These are phyloP conservation scores for Listronotus bonariensis DNA, from an alignment of 1,140 invertebrate genomes.

Conservation along the genomic window DNA sequence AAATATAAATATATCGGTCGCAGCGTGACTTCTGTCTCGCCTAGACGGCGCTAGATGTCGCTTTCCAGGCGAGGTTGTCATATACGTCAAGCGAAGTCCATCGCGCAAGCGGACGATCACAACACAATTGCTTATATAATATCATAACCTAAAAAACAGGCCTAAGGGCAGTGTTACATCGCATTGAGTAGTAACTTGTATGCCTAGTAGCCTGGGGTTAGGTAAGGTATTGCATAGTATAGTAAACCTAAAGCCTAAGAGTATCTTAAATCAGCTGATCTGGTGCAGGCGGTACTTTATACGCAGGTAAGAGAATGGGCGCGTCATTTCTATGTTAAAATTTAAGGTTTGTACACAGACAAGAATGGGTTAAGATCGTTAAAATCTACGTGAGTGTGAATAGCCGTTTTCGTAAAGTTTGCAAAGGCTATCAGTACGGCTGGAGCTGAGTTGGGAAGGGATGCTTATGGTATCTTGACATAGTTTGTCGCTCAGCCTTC, in stretches of 20 bases:
- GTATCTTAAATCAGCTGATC: conserved; percentile 14
- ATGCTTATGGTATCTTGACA: conserved; percentile 60
- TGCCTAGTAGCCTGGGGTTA: background rate
- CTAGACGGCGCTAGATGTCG: conserved; percentile 1
- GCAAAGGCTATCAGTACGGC: conserved; percentile 76
- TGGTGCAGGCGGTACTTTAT: conserved; percentile 7
- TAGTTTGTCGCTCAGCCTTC: conserved; percentile 64
- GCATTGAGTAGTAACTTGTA: background rate
- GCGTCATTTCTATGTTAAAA: conserved; percentile 29
- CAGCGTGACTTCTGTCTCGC: conserved; percentile 34
- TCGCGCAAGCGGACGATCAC: conserved; percentile 35
- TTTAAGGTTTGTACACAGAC: conserved; percentile 21
- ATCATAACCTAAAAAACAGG: background rate
- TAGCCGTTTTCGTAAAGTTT: conserved; percentile 83
- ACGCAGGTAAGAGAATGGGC: conserved; percentile 33
- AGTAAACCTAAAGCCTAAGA: conserved; percentile 8
- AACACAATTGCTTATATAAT: conserved; percentile 13
- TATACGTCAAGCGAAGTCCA: conserved; percentile 17
- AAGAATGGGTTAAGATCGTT: conserved; percentile 38
- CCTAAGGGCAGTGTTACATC: background rate
- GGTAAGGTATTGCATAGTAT: background rate
- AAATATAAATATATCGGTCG: conserved; percentile 23
- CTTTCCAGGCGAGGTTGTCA: conserved; percentile 10
- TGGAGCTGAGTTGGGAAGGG: conserved; percentile 61
- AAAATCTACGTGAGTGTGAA: conserved; percentile 79